A percentile compares a stretch with the other conserved stretches of the same genome.
These are phyloP conservation scores for Kryphioiulus occultus DNA, from an alignment of 2,888 invertebrate species.

Conservation along the genomic window DNA sequence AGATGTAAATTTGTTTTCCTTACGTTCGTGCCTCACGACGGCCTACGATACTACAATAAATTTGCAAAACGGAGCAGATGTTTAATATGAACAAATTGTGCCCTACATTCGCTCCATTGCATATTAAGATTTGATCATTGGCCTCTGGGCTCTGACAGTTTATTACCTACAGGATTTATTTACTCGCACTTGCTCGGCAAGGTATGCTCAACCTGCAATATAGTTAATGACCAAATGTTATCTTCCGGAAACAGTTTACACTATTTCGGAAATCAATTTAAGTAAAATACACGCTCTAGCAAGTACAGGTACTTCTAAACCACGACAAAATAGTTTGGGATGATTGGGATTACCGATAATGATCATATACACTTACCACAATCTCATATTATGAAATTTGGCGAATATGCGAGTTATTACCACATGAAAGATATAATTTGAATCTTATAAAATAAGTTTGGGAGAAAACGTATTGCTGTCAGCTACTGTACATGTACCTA, in stretches of 20 bases:
- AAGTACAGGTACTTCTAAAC: too few relatives aligned
- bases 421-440: not conserved
- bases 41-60: not conserved
- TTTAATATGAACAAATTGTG: constrained; percentile 23
- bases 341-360: too few relatives aligned
- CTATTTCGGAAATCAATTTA: not conserved
- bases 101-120: constrained; percentile 12
- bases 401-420: too few relatives aligned
- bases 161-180: not conserved
- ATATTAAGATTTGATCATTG: not conserved
- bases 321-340: too few relatives aligned
- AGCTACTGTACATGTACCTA: not conserved
- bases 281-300: not conserved
- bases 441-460: not conserved
- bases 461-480: not conserved
- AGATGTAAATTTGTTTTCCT: constrained; percentile 25
- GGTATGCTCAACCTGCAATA: not conserved
- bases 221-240: not conserved
- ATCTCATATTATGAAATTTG: not conserved
- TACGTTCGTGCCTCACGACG: not conserved
- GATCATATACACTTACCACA: too few relatives aligned
- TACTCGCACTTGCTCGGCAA: not conserved
- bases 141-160: not conserved
- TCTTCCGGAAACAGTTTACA: too few relatives aligned
- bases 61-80: not conserved